Percentiles rank a stretch among this genome's conserved stretches.
phyloP scores from a whole-genome alignment of 2,797 vertebrate species.

The Rhinatrema bivittatum region DNA sequence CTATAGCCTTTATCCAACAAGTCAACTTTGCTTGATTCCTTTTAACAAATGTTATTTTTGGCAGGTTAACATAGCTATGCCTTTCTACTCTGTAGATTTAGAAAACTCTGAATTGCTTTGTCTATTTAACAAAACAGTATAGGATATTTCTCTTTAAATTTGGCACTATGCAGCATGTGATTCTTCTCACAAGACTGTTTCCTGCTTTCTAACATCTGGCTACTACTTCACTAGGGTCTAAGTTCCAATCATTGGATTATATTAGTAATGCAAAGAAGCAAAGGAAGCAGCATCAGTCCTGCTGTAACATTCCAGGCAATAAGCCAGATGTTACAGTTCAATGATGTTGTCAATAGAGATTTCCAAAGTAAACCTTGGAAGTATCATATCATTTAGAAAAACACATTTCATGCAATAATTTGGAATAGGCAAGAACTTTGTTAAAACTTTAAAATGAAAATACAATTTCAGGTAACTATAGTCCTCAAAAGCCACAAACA shows the following conservation, averaged over 20 bases:
- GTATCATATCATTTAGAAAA: slow-evolving; percentile 1
- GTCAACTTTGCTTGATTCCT: too few species aligned
- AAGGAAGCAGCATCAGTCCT: background rate
- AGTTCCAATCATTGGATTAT: background rate
- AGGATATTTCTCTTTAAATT: background rate
- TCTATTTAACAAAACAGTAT: background rate
- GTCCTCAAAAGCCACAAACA: too few species aligned
- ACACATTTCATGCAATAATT: too few species aligned
- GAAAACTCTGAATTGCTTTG: background rate
- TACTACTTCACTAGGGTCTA: background rate
- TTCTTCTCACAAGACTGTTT: background rate
- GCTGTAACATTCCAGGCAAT: slow-evolving; percentile 10
- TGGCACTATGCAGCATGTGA: background rate
- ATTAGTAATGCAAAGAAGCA: background rate
- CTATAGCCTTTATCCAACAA: too few species aligned
- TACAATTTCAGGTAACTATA: too few species aligned
- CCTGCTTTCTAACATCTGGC: background rate
- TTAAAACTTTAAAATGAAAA: too few species aligned
- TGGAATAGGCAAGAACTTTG: too few species aligned
- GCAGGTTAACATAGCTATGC: too few species aligned
- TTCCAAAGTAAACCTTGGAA: background rate
- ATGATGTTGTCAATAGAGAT: background rate
- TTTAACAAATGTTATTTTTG: too few species aligned
- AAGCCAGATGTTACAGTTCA: background rate
- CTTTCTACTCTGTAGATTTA: too few species aligned